Percentiles rank a stretch among this genome's conserved stretches.
Conservation (phyloP, 2,888 invertebrate species). For the Ashinkailepas kermadecensis region DNA sequence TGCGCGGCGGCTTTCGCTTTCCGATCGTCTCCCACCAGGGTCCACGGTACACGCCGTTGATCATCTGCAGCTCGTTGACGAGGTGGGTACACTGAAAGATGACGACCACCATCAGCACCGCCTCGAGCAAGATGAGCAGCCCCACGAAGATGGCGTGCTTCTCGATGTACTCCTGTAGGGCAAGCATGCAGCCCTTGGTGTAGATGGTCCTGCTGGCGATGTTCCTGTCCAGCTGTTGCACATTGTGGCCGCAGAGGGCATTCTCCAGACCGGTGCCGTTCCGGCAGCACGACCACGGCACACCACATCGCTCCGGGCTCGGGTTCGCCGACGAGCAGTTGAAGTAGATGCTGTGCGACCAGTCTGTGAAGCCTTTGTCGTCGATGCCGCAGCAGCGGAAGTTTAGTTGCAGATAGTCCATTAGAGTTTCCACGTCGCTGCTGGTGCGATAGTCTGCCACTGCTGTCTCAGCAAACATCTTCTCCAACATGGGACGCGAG, state of each 20-base stretch:
- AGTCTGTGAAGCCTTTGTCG: slow-evolving; percentile 63
- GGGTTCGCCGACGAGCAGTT: slow-evolving; percentile 59
- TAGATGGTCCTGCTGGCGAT: slow-evolving; percentile 4
- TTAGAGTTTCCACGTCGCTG: slow-evolving; percentile 31
- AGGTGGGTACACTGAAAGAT: background rate
- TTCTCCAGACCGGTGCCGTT: background rate
- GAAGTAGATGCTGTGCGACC: slow-evolving; percentile 91
- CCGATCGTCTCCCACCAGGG: background rate
- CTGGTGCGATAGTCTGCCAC: slow-evolving; percentile 32
- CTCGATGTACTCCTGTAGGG: background rate
- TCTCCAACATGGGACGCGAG: slow-evolving; percentile 31
- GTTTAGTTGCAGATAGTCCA: slow-evolving; percentile 30
- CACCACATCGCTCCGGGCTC: slow-evolving; percentile 32
- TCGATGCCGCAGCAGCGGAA: slow-evolving; percentile 32
- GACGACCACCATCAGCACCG: background rate
- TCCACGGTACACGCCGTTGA: background rate
- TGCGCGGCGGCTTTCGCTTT: background rate
- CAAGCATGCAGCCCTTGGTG: background rate
- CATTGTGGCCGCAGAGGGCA: background rate
- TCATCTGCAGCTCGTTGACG: slow-evolving; percentile 15
- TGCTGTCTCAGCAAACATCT: slow-evolving; percentile 29
- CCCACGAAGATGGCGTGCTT: background rate
- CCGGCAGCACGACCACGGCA: slow-evolving; percentile 33
- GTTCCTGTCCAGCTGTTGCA: background rate
- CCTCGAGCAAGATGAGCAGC: background rate